Evolutionary conservation across 2,797 vertebrate genomes (phyloP), one percentile per base, ranked within the genome.

Genomic region (Chaunax sp.): DNA sequence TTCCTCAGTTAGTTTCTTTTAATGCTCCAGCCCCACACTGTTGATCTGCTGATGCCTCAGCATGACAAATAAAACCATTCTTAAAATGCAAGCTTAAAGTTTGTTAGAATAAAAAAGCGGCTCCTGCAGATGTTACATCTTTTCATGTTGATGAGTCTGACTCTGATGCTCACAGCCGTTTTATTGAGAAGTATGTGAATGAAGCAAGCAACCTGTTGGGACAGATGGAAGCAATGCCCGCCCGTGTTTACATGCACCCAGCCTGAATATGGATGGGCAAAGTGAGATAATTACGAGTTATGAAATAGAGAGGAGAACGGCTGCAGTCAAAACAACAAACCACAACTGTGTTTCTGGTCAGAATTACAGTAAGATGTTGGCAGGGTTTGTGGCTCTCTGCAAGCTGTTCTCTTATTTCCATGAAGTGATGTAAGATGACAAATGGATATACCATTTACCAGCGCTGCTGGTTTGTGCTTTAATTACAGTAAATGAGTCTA

Each of bases 291-390:
- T 90, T 85, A 82, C 35, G 71, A 67, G 81, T 90, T 81, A 18
- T 53, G 82, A 83, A 88, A 90, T 26, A 2, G 16, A 65, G 64
- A 77, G 68, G 78, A 63, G 49, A 64, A 83, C 30, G 13, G 54
- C 69, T 75, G 71, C 75, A 82, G 87, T 80, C 86, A 89, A 81
- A 90, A 91, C 81, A 89, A 69, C 71, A 86, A 78, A 61, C 80
- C 84, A 63, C 87, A 86, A 59, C 80, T 69, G 23, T 76, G 82
- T 72, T 69, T 56, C 67, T 74, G 78, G 44, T 79, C 56, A 66
- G 65, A 63, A 23, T 62, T 61, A 68, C 61, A 74, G 47, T 54
- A 26, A 44, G 14, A 49, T 35, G 50, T 44, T 76, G 77, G 64
- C 67, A 74, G 82, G 66, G 23, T 55, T 16, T 52, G 33, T 66